A percentile compares a stretch with the other conserved stretches of the same genome.
These are phyloP conservation scores for Buceros bicornis DNA, from an alignment of 2,797 vertebrate species.

Conservation along the genomic window DNA sequence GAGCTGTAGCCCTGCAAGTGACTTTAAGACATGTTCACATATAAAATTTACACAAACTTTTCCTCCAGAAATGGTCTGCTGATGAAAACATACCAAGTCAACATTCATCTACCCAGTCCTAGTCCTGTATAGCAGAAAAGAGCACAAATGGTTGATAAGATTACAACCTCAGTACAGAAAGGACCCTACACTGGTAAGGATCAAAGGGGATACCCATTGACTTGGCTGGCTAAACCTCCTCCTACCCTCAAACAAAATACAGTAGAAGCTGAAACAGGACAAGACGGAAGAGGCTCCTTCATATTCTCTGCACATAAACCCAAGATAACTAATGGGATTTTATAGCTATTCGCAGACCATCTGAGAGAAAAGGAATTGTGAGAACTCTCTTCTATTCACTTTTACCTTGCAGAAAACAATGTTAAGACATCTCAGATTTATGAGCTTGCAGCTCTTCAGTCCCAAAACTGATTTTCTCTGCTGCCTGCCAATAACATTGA, in stretches of 20 bases:
- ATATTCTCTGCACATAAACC: background rate
- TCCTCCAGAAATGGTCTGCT: background rate
- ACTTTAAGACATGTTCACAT: background rate
- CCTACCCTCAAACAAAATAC: background rate
- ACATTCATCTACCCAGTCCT: background rate
- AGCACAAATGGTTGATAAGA: background rate
- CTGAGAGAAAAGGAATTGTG: background rate
- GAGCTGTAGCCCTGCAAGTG: background rate
- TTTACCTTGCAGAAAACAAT: background rate
- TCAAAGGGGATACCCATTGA: background rate
- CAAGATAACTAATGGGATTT: background rate
- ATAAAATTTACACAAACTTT: background rate
- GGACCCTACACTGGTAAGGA: fast-evolving
- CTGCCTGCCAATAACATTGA: background rate
- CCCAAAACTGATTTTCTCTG: background rate
- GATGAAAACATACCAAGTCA: background rate
- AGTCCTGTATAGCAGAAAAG: background rate
- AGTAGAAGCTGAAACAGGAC: background rate
- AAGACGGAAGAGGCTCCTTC: background rate
- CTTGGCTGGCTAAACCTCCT: background rate
- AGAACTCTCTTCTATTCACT: background rate
- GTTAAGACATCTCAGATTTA: background rate
- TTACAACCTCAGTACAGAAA: background rate
- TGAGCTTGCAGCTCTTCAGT: background rate
- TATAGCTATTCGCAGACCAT: background rate